Base-by-base conservation (phyloP, 1,140 invertebrate species). In the Pissodes strobi region DNA sequence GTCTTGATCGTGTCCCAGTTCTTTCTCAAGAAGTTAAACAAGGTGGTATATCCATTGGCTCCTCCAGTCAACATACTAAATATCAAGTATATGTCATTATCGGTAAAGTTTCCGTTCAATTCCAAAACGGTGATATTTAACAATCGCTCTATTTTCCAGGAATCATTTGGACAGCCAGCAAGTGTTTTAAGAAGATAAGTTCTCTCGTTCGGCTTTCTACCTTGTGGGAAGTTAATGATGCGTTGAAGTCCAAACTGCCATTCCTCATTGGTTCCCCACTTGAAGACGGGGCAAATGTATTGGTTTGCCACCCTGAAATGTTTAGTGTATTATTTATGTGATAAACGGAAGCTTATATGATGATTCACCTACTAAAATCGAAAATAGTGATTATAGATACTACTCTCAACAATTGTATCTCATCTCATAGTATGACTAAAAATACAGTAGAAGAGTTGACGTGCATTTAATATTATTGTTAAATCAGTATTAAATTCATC, bases 241-340 rank as follows among this genome's bases (percentile, higher is more conserved):
- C 88, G 81, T 58, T 90, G 82, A 0, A 92, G 79, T 57, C 88
- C 89, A 71, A 91, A 91, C 65, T 90, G 83, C 89, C 89, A 92
- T 77, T 92, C 89, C 23, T 89, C 84, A 59, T 82, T 79, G 0
- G 87, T 85, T 0, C 90, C 90, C 85, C 87, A 90, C 76, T 87
- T 86, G 69, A 91, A 90, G 1, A 91, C 87, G 3, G 89, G 87
- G 57, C 90, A 91, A 37, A 91, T 84, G 70, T 84, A 89, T 72
- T 87, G 85, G 72, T 87, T 88, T 8, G 86, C 81, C 30, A 90
- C 83, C 2, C 90, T 91, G n/a, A n/a, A n/a, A n/a, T n/a, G n/a
- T n/a, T n/a, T n/a, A n/a, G n/a, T n/a, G n/a, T n/a, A n/a, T n/a
- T n/a, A n/a, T n/a, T n/a, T n/a, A n/a, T n/a, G n/a, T n/a, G n/a